These are phyloP conservation scores for Dendrophyllia cribrosa DNA, from an alignment of 64 coral and sea anemone genomes.

Conservation along the genomic window DNA sequence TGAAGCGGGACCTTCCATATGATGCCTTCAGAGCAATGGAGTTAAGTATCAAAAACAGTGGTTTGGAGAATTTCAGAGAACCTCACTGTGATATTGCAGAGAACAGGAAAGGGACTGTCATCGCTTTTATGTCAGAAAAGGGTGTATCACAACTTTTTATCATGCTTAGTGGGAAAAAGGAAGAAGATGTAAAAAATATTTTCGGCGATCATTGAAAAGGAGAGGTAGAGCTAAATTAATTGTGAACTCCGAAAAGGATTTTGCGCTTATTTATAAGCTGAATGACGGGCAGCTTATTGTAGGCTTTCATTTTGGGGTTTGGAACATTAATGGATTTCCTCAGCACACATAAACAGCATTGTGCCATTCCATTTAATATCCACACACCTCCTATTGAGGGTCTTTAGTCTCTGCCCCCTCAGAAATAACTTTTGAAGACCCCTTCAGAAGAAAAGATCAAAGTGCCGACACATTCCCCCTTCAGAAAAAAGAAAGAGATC, in stretches of 20 bases:
- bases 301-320: conserved; percentile 56
- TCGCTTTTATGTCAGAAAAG: conserved; percentile 4
- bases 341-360: conserved; percentile 36
- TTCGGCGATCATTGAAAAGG: background rate
- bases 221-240: conserved; percentile 25
- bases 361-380: no score
- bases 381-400: no score
- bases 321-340: conserved; percentile 67
- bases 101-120: conserved; percentile 31
- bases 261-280: conserved; percentile 12
- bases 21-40: conserved; percentile 23
- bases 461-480: no score
- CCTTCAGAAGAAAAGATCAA: no score
- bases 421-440: no score
- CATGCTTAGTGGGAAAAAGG: background rate
- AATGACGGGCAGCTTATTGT: conserved; percentile 14
- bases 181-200: conserved; percentile 20
- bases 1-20: conserved; percentile 26
- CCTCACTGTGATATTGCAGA: conserved; percentile 35
- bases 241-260: background rate
- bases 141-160: conserved; percentile 35
- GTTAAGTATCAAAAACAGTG: background rate
- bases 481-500: no score
- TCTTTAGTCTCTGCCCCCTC: no score
- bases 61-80: background rate